Base-by-base conservation (phyloP, 2,888 invertebrate species). In the Timema cristinae region DNA sequence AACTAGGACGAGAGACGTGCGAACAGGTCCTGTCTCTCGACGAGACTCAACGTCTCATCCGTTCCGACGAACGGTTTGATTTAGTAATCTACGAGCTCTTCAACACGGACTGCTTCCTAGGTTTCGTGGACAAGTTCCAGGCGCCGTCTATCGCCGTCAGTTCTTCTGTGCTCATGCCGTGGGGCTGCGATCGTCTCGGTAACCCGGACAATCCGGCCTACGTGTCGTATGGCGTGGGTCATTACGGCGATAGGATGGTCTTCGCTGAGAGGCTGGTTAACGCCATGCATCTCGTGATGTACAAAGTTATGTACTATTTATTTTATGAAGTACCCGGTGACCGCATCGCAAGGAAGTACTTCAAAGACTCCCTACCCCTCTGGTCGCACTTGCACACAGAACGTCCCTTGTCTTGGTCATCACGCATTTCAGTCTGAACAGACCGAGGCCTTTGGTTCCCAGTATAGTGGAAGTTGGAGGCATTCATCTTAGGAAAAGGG, bases 351-450 rank as follows among this genome's bases (percentile, higher is more conserved):
- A 85, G 84, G 76, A 80, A 83, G 52, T 81, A 85, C 32, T 87
- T 87, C 78, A 87, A 87, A 1, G 77, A 82, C 7, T 16, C 79
- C 68, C 82, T 85, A 69, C 82, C 85, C 82, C 82, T 63, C 77
- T 87, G 73, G 82, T 84, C 1, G 84, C 86, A 15, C 83, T 89
- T 67, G 86, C 85, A 0, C 81, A 81, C 6, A 84, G 88, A 66
- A 85, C 86, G 0, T 87, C 87, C 49, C 81, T 88, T 15, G 77
- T 89, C n/a, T 79, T 91, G 13, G 78, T 87, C 0, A 90, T 90
- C 79, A 87, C 88, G 48, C 87, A 90, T 78, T 87, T 86, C 75
- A 81, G 86, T 0, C 78, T 89, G 8, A 85, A 86, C 72, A 88
- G 88, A n/a, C 74, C 77, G 7, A 67, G 77, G 16, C 79, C 79